Percentiles rank a stretch among this genome's conserved stretches.
These are phyloP conservation scores for Oreocharis arfaki DNA, from an alignment of 2,113 vertebrate genomes.

Conservation along the genomic window DNA sequence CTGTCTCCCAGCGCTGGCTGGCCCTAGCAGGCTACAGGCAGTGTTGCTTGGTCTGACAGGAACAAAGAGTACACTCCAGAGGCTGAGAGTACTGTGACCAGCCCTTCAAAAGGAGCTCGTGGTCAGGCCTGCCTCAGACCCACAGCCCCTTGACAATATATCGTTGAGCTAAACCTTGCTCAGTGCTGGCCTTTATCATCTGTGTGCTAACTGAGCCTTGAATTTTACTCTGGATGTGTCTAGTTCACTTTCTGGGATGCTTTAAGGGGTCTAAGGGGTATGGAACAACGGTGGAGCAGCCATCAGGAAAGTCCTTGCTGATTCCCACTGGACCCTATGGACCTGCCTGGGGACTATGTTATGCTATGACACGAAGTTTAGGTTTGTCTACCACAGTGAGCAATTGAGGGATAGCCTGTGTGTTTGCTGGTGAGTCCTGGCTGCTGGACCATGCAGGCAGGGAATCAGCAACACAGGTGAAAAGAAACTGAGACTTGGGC, in stretches of 20 bases:
- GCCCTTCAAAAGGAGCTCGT: neutral
- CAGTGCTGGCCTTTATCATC: neutral
- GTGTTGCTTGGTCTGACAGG: neutral
- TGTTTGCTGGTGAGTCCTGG: neutral
- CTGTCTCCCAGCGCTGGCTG: neutral
- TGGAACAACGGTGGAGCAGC: neutral
- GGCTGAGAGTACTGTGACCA: neutral
- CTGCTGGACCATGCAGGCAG: neutral
- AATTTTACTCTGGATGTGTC: neutral
- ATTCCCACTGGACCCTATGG: neutral
- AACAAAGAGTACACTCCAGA: neutral
- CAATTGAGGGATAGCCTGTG: neutral
- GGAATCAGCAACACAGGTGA: neutral
- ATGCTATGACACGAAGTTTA: neutral
- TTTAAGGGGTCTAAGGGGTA: neutral
- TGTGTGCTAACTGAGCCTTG: neutral
- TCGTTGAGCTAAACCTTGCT: neutral
- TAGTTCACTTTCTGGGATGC: neutral
- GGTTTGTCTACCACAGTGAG: neutral
- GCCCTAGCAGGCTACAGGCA: neutral
- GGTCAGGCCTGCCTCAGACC: neutral
- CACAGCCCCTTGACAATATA: neutral
- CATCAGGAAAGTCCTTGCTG: neutral
- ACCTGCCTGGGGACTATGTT: neutral
- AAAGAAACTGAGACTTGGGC: neutral